Percentiles rank a stretch among this genome's conserved stretches.
Conservation (phyloP, 2,888 invertebrate genomes). For the Troides aeacus region DNA sequence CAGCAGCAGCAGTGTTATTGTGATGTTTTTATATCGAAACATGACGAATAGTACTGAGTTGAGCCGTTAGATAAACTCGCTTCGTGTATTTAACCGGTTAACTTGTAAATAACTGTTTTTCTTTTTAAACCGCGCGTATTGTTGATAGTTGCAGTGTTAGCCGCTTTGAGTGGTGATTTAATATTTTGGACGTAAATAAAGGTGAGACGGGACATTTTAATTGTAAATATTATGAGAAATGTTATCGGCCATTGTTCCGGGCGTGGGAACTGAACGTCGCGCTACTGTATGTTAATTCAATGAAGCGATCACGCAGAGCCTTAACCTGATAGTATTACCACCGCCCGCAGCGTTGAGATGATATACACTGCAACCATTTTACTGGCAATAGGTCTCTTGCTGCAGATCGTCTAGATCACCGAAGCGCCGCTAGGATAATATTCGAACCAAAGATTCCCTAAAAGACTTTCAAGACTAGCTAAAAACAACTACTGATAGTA, state of each 20-base stretch:
- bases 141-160: constrained; percentile 38
- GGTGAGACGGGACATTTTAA: constrained; percentile 35
- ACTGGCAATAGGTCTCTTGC: too few species aligned
- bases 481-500: too few species aligned
- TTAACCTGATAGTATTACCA: too few species aligned
- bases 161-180: constrained; percentile 9
- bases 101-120: constrained; percentile 21
- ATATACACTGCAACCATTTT: too few species aligned
- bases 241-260: not conserved
- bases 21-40: constrained; percentile 61
- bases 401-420: too few species aligned
- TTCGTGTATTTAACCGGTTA: constrained; percentile 53
- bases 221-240: constrained; percentile 7
- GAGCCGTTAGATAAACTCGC: constrained; percentile 32
- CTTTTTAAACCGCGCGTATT: constrained; percentile 30
- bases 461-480: too few species aligned
- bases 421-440: too few species aligned
- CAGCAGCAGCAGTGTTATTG: constrained; percentile 53
- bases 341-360: too few species aligned
- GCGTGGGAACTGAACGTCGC: not conserved
- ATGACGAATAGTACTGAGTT: constrained; percentile 52
- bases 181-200: constrained; percentile 47
- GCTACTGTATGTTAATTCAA: too few species aligned
- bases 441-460: too few species aligned
- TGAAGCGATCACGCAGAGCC: too few species aligned